A percentile compares a stretch with the other conserved stretches of the same genome.
These are phyloP conservation scores for Xylocopa sonorina DNA, from an alignment of 1,140 invertebrate species.

Conservation along the genomic window DNA sequence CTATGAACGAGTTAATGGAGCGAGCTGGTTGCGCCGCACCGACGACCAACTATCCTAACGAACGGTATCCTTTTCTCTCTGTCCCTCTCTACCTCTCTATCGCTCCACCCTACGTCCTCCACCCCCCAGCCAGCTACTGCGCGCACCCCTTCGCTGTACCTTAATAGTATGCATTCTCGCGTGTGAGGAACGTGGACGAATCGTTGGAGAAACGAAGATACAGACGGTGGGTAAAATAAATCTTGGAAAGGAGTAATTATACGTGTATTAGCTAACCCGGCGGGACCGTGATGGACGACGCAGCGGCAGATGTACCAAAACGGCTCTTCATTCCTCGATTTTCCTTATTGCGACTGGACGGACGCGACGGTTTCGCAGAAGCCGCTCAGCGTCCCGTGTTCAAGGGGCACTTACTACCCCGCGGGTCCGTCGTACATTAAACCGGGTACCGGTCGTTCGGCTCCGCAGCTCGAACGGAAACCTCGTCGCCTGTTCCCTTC, in stretches of 20 bases:
- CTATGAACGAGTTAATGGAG: constrained; percentile 81
- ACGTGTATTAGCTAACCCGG: constrained; percentile 81
- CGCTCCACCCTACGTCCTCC: no score
- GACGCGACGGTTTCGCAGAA: no score
- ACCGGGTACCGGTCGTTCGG: no score
- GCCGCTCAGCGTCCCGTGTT: no score
- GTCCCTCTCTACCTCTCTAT: constrained; percentile 64
- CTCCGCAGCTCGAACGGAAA: no score
- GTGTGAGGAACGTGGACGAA: constrained; percentile 66
- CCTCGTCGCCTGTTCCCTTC: neutral
- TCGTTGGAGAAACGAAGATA: constrained; percentile 80
- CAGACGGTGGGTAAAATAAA: constrained; percentile 82
- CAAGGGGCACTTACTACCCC: neutral
- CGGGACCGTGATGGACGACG: constrained; percentile 78
- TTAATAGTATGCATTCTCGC: no score
- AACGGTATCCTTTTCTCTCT: constrained; percentile 27
- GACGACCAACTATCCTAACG: constrained; percentile 53
- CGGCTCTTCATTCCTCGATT: constrained; percentile 82
- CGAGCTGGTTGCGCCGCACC: constrained; percentile 56
- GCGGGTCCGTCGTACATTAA: no score
- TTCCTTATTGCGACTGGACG: constrained; percentile 77
- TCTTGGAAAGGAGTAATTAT: constrained; percentile 83
- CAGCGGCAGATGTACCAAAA: constrained; percentile 82
- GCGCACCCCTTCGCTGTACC: no score
- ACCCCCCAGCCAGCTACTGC: no score